These are phyloP conservation scores for Laticauda laticaudata DNA, from an alignment of 2,113 vertebrate genomes.

Conservation along the genomic window DNA sequence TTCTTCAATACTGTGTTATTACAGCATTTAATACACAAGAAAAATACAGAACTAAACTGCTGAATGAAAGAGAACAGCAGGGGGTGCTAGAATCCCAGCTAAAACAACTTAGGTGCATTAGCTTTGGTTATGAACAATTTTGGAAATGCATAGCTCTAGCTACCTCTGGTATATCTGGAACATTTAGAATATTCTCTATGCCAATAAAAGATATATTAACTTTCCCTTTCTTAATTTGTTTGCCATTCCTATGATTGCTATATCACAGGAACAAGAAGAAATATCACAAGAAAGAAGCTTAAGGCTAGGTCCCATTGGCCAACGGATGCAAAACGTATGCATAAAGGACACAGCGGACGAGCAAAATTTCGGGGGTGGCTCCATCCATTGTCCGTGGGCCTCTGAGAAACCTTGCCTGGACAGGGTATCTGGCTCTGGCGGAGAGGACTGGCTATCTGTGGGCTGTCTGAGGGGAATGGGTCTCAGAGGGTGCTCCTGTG, in stretches of 20 bases:
- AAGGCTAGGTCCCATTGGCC: no score
- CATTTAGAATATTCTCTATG: background rate
- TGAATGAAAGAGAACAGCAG: background rate
- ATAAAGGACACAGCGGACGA: no score
- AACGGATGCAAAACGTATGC: no score
- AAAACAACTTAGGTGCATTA: background rate
- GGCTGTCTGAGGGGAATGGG: no score
- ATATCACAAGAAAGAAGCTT: background rate
- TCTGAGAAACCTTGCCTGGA: no score
- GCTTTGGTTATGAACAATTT: background rate
- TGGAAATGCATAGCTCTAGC: background rate
- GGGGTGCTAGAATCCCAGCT: slow-evolving; percentile 14
- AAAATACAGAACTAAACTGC: background rate
- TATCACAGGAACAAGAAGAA: background rate
- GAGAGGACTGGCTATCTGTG: no score
- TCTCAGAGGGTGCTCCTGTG: no score
- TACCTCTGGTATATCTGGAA: background rate
- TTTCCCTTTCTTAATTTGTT: background rate
- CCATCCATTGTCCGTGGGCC: no score
- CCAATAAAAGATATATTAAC: background rate
- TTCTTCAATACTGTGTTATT: background rate
- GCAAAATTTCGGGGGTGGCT: no score
- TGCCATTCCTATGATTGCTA: background rate
- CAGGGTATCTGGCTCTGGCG: no score
- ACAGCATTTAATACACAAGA: background rate